Base-by-base conservation (phyloP, 2,888 invertebrate species). In the Hemithea aestivaria region DNA sequence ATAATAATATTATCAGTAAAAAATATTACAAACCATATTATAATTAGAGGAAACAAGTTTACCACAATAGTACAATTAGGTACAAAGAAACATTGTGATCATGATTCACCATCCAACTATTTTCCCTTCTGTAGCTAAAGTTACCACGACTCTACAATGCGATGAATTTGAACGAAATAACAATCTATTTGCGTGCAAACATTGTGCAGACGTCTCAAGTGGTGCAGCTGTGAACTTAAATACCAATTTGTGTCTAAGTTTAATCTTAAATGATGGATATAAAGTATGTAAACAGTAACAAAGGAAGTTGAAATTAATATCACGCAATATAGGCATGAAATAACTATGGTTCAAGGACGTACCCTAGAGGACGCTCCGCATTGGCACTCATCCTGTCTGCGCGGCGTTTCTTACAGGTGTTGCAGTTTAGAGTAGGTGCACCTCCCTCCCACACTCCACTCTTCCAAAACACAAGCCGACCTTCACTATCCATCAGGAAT, bases 401-500 rank as follows among this genome's bases (percentile, higher is more conserved):
- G 28, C 83, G 72, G 28, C 87, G 71, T 60, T 80, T 82, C 65
- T 81, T 84, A 58, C 85, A 85, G 46, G 84, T 85, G 59, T 80
- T 78, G 53, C 85, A 85, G 53, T 47, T 73, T 25, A 85, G 64
- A 45, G 85, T 82, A 32, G 84, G 85, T 9, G 84, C 81, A 25
- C 71, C 80, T 1, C 75, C 79, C 54, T 81, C 84, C 83, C 83
- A 84, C 45, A 85, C 62, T 32, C 85, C 85, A 22, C 75, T 73
- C 62, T 85, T 84, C 85, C 85, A 85, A 56, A 84, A 84, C 48
- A 84, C 73, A 41, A 85, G 62, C 23, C 81, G 70, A 38, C 85
- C 87, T 56, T 85, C 85, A 70, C 75, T 75, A 63, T 85, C 85
- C 85, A 85, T 85, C 50, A 60, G 64, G 59, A 41, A 55, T 39